Base-by-base conservation (phyloP, 2,797 vertebrate species). In the Halcyon chelicuti region DNA sequence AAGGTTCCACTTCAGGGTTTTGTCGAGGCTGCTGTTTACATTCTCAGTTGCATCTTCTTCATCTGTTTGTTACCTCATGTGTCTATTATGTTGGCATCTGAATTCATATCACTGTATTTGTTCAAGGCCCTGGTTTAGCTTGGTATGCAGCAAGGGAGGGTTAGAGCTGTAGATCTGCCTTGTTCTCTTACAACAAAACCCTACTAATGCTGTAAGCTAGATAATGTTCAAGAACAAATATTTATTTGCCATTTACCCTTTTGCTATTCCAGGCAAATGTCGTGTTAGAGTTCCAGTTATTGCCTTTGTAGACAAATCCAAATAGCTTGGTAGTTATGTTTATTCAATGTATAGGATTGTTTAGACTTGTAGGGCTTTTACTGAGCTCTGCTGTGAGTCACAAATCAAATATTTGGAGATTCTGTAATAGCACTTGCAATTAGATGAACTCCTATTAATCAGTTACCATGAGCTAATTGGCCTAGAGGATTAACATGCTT, bases 241-340 rank as follows among this genome's bases (percentile, higher is more conserved):
- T 86, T 94, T 95, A 88, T 81, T 96, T 96, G 72, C 91, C 89
- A 40, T 92, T 94, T 93, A 83, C 33, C 71, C 91, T 88, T 91
- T 92, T 94, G 60, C 83, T 92, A n/a, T 63, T 93, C 77, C 71
- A 61, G 70, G 60, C 67, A 94, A 95, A 95, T 88, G 83, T 91
- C 82, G 88, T 23, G 54, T 85, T n/a, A 66, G 55, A 67, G 33
- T 94, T 93, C 37, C 55, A 74, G 66, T 79, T 88, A 76, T 7
- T 94, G 47, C 58, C 35, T 88, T 93, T 93, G 83, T 90, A 86
- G 88, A 93, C 76, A 96, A 90, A 93, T 73, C 86, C 90, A 91
- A 86, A 88, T 47, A 87, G 42, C 76, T 93, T 90, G 90, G 93
- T 86, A 88, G 93, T 78, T 93, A n/a, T 79, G 86, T 96, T 96